phyloP scores from a whole-genome alignment of 2,113 vertebrate species.

The Illadopsis cleaveri region DNA sequence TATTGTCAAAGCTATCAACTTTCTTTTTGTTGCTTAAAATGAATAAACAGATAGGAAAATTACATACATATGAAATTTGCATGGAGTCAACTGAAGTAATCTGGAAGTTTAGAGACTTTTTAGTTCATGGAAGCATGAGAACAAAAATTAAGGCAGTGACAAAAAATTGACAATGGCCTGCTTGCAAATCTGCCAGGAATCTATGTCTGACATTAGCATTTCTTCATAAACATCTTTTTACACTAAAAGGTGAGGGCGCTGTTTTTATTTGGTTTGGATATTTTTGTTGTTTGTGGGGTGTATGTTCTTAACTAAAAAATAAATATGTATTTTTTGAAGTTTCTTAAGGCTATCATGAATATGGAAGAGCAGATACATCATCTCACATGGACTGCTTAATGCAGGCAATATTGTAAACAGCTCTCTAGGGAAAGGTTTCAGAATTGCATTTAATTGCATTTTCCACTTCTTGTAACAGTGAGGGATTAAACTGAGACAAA shows the following conservation, averaged over 20 bases:
- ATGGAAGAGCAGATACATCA: background rate
- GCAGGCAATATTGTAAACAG: slow-evolving; percentile 60
- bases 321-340: background rate
- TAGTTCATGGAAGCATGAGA: background rate
- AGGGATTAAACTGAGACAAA: slow-evolving; percentile 73
- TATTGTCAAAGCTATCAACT: background rate
- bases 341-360: slow-evolving; percentile 17
- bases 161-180: background rate
- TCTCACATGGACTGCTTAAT: slow-evolving; percentile 45
- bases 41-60: background rate
- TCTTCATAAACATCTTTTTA: background rate
- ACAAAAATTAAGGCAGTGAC: background rate
- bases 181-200: background rate
- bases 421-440: slow-evolving; percentile 67
- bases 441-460: slow-evolving; percentile 78
- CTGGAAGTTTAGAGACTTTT: background rate
- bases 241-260: background rate
- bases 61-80: background rate
- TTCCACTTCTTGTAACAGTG: slow-evolving; percentile 71
- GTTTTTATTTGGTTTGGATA: background rate
- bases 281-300: background rate
- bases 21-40: background rate
- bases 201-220: background rate
- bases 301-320: slow-evolving; percentile 7
- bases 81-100: background rate